These are phyloP conservation scores for Apodemus agrarius DNA, from an alignment of 2,797 vertebrate genomes.

Conservation along the genomic window DNA sequence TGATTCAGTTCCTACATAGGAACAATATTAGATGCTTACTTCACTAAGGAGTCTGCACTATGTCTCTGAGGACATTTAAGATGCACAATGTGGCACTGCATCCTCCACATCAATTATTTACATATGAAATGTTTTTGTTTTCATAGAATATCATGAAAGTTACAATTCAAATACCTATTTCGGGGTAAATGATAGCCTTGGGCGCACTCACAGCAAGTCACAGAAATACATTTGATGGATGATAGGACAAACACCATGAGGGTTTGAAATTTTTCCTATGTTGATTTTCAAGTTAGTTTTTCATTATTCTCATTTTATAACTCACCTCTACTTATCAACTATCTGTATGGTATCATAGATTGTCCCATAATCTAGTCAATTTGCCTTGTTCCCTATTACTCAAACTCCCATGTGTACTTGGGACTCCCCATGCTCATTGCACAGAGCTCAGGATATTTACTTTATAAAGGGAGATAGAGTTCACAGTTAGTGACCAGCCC, in stretches of 20 bases:
- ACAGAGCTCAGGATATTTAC: neutral
- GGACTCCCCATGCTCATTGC: neutral
- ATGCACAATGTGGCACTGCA: neutral
- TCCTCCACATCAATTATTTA: conserved; percentile 32
- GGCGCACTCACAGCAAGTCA: neutral
- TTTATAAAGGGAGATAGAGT: neutral
- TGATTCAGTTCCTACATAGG: neutral
- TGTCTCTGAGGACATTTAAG: neutral
- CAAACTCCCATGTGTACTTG: neutral
- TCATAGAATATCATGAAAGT: neutral
- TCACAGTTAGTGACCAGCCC: neutral
- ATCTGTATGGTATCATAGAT: neutral
- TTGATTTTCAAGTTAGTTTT: neutral
- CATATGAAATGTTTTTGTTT: conserved; percentile 17
- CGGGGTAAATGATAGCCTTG: neutral
- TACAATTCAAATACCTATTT: neutral
- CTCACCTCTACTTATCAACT: neutral
- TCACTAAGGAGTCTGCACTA: neutral
- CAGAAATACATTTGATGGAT: neutral
- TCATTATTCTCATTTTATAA: neutral
- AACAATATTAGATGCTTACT: neutral
- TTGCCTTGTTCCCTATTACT: neutral
- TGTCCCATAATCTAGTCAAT: neutral
- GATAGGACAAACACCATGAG: neutral
- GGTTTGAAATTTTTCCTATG: neutral